Evolutionary conservation across 2,888 invertebrate genomes (phyloP), one percentile per base, ranked within the genome.

Genomic region (Malthinus seriepunctatus): DNA sequence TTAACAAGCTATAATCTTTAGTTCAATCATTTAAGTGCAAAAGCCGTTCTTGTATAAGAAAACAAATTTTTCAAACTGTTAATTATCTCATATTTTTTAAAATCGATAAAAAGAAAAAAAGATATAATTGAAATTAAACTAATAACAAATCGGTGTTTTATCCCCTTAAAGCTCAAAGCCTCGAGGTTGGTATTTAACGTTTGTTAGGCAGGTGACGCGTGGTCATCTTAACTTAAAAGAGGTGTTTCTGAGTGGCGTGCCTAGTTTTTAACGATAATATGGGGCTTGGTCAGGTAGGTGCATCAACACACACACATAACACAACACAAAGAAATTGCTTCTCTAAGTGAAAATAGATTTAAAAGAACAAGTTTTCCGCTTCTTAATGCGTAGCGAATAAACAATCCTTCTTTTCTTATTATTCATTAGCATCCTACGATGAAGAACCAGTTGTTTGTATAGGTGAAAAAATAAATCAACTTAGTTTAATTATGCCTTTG

Each of bases 221-320:
- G 61, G 61, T 57, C 61, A 56, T 53, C 51, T 33, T 38, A 15
- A 44, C 34, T 46, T 51, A 58, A 62, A 56, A 48, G 51, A 54
- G 61, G 61, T 61, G 57, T 53, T 57, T 58, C 54, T 44, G 54
- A 50, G 50, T 51, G 57, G 54, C 61, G 57, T 61, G 61, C 54
- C 57, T 45, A 51, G 61, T 58, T 57, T 52, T 61, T 57, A 57
- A 48, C 54, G 39, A 54, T 54, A 62, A 23, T 23, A 58, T 62
- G 51, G 61, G 57, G 55, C 50, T 62, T 57, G 44, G 37, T 50
- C 61, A 62, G 61, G 61, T 62, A 62, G 61, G 57, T 54, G 42
- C 51, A 54, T 50, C 51, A 45, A 42, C 51, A 39, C 32, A 54
- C 23, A 23, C 23, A 23, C 23, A 23, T 5, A 23, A 23, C 23